Evolutionary conservation across 2,113 vertebrate genomes (phyloP), one percentile per base, ranked within the genome.

Genomic region (Macquaria ambigua): DNA sequence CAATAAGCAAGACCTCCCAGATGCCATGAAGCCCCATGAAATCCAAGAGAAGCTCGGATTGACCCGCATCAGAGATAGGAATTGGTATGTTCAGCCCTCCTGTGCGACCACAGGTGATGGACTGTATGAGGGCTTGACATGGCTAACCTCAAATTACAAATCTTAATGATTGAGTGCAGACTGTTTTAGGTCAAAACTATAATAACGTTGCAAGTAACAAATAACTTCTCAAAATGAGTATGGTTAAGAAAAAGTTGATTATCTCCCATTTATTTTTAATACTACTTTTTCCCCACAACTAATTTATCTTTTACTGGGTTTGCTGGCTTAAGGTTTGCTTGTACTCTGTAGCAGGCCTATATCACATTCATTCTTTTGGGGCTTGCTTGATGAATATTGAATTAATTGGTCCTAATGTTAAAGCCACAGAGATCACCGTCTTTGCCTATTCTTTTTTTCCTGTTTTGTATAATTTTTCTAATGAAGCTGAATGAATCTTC

Each of bases 71-170:
- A 95, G 98, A 96, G 98, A 99, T 97, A 98, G 98, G 95, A 99
- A 99, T 97, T 99, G 98, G 98, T 99, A 99, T 91, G 98, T 99
- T 96, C 98, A 99, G 96, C 98, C 98, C 87, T 99, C 98, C 85
- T 99, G 98, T 95, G 98, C 98, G 56, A 99, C 98, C 87, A 97
- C 98, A 46, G 98, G 98, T 87, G 98, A 99, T 59, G 98, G 98
- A 97, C 98, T 99, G 86, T 99, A 99, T 83, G 98, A 99, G 94
- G 98, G 98, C 94, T 96, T 99, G 95, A 99, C 98, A 86, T 99
- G 98, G 98, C 97, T 99, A 94, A 99, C 98, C 71, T 99, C 98
- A 95, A 99, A 99, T 96, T 99, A 99, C 97, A 99, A 99, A 96
- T 99, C 98, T 96, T 99, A 99, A 99, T 97, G 98, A 96, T 96